These are phyloP conservation scores for Chymomyza amoena DNA, from an alignment of 2,888 invertebrate genomes.

Conservation along the genomic window DNA sequence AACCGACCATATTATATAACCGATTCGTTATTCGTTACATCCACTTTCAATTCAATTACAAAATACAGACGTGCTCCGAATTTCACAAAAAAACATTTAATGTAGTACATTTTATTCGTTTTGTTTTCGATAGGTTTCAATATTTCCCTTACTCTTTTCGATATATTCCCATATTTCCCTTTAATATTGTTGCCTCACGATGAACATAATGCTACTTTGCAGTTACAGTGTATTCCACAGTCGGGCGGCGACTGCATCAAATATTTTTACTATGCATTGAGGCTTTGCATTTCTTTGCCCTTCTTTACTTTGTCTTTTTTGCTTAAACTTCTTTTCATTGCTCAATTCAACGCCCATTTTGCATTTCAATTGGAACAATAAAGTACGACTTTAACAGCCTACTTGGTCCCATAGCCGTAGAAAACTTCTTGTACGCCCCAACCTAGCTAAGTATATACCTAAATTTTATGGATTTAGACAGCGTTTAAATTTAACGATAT, in stretches of 20 bases:
- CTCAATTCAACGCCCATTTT: conserved; percentile 69
- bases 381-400: conserved; percentile 58
- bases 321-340: conserved; percentile 53
- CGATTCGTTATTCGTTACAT: too few relatives aligned
- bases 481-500: not conserved
- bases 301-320: conserved; percentile 11
- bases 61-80: too few relatives aligned
- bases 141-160: too few relatives aligned
- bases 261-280: not conserved
- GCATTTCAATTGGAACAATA: conserved; percentile 69
- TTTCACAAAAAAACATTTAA: too few relatives aligned
- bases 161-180: too few relatives aligned
- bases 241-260: too few relatives aligned
- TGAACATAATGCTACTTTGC: too few relatives aligned
- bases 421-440: conserved; percentile 34
- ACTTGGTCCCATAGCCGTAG: conserved; percentile 34
- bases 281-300: conserved; percentile 29
- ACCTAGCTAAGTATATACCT: not conserved
- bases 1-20: too few relatives aligned
- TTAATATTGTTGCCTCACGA: too few relatives aligned
- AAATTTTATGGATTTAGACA: not conserved
- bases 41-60: too few relatives aligned
- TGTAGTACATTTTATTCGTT: conserved; percentile 6
- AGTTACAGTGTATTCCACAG: too few relatives aligned
- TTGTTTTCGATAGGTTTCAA: too few relatives aligned